Evolutionary conservation across 1,140 invertebrate genomes (phyloP), one percentile per base, ranked within the genome.

Genomic region (Battus philenor): DNA sequence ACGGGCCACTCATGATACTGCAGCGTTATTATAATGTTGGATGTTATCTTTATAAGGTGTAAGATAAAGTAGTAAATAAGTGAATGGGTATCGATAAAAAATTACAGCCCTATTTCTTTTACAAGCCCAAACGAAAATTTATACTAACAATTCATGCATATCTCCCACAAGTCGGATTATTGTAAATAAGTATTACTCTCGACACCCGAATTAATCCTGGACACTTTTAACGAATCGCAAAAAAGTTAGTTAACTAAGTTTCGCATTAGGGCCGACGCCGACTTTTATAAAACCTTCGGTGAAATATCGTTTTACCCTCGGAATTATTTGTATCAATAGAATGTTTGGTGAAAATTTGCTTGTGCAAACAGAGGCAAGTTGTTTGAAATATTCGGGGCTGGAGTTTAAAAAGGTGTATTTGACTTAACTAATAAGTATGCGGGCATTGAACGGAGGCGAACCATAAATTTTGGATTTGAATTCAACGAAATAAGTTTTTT

Each of bases 241-340:
- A 76, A 85, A 84, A 84, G 75, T 84, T 84, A 51, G 51, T 63
- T 71, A 75, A 69, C 57, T 46, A 78, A 80, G 68, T 77, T 73
- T 66, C 13, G 38, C 34, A 45, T 45, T 49, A 44, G 52, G 47
- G 48, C 56, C 64, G 47, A n/a, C 49, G 64, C 58, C 54, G 57
- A 72, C 53, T 66, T 71, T 60, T 51, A 58, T 48, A 61, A 72
- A 73, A 65, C 49, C 62, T 51, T 51, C 57, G 43, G 52, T 72
- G 70, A 80, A 82, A 80, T 84, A 84, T 82, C 60, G 74, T 59
- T 73, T 69, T 64, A 53, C 54, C 60, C 48, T 34, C 59, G 61
- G 46, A 73, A 83, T 77, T 75, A 79, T 80, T 83, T 79, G 68
- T 80, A 83, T 76, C 76, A 80, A 81, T 81, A 78, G 64, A 81